Evolutionary conservation across 2,888 invertebrate species (phyloP).

Genomic region (Synergus laeviventris): DNA sequence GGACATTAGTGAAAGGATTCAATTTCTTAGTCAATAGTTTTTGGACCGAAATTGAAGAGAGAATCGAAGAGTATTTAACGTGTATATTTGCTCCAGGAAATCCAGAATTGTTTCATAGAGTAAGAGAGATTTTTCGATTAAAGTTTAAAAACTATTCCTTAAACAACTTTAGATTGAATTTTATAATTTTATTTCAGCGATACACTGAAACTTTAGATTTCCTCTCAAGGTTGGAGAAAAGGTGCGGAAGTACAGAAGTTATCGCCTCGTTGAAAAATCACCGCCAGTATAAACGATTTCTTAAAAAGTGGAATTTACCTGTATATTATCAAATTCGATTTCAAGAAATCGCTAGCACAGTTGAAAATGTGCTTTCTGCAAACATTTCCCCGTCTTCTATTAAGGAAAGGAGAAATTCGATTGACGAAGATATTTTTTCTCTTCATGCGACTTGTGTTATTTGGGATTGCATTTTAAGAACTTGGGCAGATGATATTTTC

Average conservation of each 20-base stretch:
- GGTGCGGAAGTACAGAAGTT: slow-evolving; percentile 80
- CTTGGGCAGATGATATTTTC: slow-evolving; percentile 89
- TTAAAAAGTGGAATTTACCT: slow-evolving; percentile 93
- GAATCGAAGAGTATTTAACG: slow-evolving; percentile 87
- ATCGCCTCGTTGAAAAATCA: slow-evolving; percentile 81
- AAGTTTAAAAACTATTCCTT: background rate
- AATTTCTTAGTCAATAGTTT: slow-evolving; percentile 90
- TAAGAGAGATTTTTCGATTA: slow-evolving; percentile 62
- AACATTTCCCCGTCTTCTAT: slow-evolving; percentile 66
- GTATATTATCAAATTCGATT: slow-evolving; percentile 98
- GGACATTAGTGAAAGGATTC: slow-evolving; percentile 79
- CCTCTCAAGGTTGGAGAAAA: slow-evolving; percentile 83
- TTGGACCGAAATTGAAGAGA: slow-evolving; percentile 91
- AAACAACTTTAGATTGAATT: slow-evolving; percentile 30
- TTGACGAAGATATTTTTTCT: slow-evolving; percentile 63
- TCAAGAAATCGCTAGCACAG: slow-evolving; percentile 90
- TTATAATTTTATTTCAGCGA: slow-evolving; percentile 76
- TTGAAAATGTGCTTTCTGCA: slow-evolving; percentile 66
- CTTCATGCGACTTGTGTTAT: slow-evolving; percentile 76
- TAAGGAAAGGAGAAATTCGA: slow-evolving; percentile 57
- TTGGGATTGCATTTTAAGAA: slow-evolving; percentile 79
- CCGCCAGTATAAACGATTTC: slow-evolving; percentile 86
- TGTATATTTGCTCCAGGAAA: slow-evolving; percentile 95
- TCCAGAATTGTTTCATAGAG: slow-evolving; percentile 89
- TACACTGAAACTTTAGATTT: slow-evolving; percentile 89